phyloP scores from a whole-genome alignment of 2,888 invertebrate species.

The Idaea biselata region DNA sequence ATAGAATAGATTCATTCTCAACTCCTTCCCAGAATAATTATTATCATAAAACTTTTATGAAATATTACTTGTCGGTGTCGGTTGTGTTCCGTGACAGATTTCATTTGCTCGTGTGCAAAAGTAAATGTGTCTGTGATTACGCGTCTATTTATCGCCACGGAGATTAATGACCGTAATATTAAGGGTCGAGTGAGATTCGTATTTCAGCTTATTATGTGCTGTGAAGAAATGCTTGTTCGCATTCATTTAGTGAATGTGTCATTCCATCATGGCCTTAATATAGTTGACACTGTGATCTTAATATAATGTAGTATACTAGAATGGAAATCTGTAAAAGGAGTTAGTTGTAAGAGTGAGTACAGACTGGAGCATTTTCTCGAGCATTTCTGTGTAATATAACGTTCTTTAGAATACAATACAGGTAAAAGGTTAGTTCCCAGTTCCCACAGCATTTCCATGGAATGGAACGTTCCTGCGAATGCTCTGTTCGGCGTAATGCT shows the following conservation, averaged over 20 bases:
- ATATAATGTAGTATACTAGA: too few species aligned
- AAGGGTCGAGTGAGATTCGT: constrained; percentile 20
- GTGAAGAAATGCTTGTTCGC: neutral
- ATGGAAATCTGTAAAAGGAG: too few species aligned
- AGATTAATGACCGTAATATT: constrained; percentile 52
- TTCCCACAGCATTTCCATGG: too few species aligned
- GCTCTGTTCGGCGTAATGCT: too few species aligned
- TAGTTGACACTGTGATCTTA: neutral
- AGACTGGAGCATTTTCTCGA: too few species aligned
- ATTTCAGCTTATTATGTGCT: constrained; percentile 1
- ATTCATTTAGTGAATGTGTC: constrained; percentile 2
- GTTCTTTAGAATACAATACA: too few species aligned
- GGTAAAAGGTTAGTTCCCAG: too few species aligned
- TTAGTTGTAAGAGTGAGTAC: too few species aligned
- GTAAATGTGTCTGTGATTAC: constrained; percentile 40
- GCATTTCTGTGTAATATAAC: too few species aligned
- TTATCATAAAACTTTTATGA: constrained; percentile 27
- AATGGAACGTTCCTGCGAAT: too few species aligned
- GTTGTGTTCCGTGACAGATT: constrained; percentile 22
- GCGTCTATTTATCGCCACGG: constrained; percentile 44
- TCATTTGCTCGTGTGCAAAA: constrained; percentile 30
- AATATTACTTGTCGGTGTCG: constrained; percentile 19
- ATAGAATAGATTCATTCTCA: constrained; percentile 11
- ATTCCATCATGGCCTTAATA: neutral
- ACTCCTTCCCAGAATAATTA: constrained; percentile 13